These are phyloP conservation scores for Platysteira castanea DNA, from an alignment of 2,113 vertebrate genomes.

Conservation along the genomic window DNA sequence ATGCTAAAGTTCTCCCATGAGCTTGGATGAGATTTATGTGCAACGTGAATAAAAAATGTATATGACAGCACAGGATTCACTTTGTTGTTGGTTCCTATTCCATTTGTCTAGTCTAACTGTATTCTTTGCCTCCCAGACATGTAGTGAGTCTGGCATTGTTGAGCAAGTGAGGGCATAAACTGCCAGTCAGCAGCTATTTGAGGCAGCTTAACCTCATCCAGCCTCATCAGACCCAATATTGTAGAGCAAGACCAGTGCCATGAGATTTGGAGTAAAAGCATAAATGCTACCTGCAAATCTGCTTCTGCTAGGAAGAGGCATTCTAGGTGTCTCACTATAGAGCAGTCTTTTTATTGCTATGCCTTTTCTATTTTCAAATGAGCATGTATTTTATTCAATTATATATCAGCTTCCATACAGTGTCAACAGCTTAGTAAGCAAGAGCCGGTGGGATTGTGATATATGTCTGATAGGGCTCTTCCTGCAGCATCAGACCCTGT, in stretches of 20 bases:
- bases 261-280: background rate
- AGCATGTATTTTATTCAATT: background rate
- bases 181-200: conserved; percentile 30
- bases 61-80: conserved; percentile 13
- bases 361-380: background rate
- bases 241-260: conserved; percentile 4
- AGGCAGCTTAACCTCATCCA: conserved; percentile 31
- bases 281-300: background rate
- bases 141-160: background rate
- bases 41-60: conserved; percentile 48
- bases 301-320: background rate
- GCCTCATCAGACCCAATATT: background rate
- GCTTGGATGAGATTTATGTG: conserved; percentile 48
- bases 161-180: conserved; percentile 10
- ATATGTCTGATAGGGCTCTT: background rate
- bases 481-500: background rate
- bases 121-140: conserved; percentile 33
- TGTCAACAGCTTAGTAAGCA: background rate
- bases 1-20: conserved; percentile 38
- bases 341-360: background rate
- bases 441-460: background rate
- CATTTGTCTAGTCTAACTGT: conserved; percentile 35
- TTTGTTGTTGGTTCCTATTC: conserved; percentile 20
- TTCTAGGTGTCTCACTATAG: background rate
- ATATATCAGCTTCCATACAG: background rate